A percentile compares a stretch with the other conserved stretches of the same genome.
Evolutionary conservation across 2,888 invertebrate genomes (phyloP).

Genomic region (Clistopyga incitator): DNA sequence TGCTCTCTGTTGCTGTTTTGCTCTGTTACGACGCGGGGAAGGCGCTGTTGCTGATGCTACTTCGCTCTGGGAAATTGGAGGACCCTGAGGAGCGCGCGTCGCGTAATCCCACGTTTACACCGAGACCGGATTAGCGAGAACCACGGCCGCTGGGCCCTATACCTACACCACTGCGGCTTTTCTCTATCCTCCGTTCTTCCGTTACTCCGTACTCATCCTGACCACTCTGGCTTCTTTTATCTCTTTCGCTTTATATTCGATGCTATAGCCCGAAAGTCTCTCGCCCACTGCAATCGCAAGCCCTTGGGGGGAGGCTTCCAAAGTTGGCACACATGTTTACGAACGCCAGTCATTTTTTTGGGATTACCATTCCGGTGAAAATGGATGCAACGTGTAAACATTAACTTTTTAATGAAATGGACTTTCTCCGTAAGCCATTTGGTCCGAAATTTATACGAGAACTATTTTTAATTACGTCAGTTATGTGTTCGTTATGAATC

Average conservation of each 20-base stretch:
- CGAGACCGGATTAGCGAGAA: conserved; percentile 70
- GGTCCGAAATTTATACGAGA: not conserved
- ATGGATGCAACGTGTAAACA: not conserved
- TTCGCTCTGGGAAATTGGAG: conserved; percentile 63
- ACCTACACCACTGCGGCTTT: conserved; percentile 43
- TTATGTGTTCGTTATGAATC: too few relatives aligned
- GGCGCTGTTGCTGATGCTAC: conserved; percentile 37
- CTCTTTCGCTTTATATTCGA: not conserved
- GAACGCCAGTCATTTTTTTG: not conserved
- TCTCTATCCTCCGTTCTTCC: conserved; percentile 17
- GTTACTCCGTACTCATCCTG: conserved; percentile 19
- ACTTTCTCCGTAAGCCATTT: not conserved
- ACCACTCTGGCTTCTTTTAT: not conserved
- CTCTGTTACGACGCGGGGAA: conserved; percentile 33
- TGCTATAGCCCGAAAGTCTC: not conserved
- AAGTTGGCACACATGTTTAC: not conserved
- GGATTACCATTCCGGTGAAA: not conserved
- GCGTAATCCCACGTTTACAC: conserved; percentile 71
- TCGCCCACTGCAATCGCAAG: not conserved
- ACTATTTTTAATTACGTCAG: not conserved
- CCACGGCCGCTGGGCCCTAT: conserved; percentile 20
- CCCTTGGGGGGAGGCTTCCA: too few relatives aligned
- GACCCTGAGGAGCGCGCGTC: conserved; percentile 51
- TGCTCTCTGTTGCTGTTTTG: conserved; percentile 18
- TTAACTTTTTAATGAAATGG: not conserved